These are phyloP conservation scores for Plagodis pulveraria DNA, from an alignment of 2,888 invertebrate species.

Conservation along the genomic window DNA sequence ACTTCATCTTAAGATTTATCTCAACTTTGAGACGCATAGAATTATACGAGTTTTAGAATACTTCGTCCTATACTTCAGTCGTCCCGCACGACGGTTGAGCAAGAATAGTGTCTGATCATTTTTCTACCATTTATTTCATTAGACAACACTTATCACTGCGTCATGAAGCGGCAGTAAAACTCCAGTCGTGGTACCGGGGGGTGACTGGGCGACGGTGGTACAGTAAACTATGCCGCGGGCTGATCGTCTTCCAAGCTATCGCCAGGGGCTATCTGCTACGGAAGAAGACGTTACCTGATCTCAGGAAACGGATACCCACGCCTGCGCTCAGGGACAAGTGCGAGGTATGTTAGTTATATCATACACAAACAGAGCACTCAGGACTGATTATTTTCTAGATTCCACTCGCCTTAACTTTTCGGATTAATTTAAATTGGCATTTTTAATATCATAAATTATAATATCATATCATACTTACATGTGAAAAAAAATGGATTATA, in stretches of 20 bases:
- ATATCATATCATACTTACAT: too few relatives aligned
- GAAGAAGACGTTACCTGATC: conserved; percentile 73
- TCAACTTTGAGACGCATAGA: too few relatives aligned
- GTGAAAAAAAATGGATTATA: too few relatives aligned
- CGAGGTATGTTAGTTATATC: conserved; percentile 42
- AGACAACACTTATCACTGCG: conserved; percentile 80
- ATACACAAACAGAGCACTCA: too few relatives aligned
- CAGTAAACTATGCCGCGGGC: conserved; percentile 84
- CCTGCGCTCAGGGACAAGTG: conserved; percentile 31
- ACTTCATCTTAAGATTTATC: too few relatives aligned
- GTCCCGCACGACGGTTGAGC: too few relatives aligned
- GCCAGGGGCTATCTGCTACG: conserved; percentile 88
- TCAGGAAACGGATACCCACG: conserved; percentile 52
- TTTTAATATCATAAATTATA: too few relatives aligned
- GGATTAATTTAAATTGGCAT: too few relatives aligned
- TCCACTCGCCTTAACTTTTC: neutral
- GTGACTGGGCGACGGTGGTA: conserved; percentile 88
- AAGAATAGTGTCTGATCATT: too few relatives aligned
- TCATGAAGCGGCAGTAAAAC: conserved; percentile 86
- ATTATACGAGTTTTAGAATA: too few relatives aligned
- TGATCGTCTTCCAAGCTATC: conserved; percentile 89
- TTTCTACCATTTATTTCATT: neutral
- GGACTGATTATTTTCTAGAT: neutral
- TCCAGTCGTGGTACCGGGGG: conserved; percentile 93
- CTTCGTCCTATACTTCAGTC: too few relatives aligned